Percentiles rank a stretch among this genome's conserved stretches.
Conservation (phyloP, 92 coral and sea anemone species). For the Phenganax marumi region DNA sequence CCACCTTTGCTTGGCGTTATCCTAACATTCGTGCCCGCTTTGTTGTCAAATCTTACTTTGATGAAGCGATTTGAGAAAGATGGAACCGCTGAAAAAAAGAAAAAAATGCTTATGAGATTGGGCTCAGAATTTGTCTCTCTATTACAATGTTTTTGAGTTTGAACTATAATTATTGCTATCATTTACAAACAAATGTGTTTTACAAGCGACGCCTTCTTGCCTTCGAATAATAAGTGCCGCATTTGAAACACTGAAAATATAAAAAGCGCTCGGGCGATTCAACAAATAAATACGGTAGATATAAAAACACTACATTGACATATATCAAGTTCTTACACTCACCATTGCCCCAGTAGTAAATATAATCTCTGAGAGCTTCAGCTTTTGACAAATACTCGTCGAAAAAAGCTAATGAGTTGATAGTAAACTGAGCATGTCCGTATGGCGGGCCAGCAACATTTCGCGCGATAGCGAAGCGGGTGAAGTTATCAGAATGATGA, state of each 20-base stretch:
- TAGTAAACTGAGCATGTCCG: constrained; percentile 85
- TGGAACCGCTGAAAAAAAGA: constrained; percentile 59
- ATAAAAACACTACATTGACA: too few relatives aligned
- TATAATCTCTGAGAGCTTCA: constrained; percentile 77
- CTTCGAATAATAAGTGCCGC: too few relatives aligned
- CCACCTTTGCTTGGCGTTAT: constrained; percentile 91
- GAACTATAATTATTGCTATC: too few relatives aligned
- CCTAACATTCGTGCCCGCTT: constrained; percentile 78
- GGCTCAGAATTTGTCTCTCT: too few relatives aligned
- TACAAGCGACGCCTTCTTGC: too few relatives aligned
- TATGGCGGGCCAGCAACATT: constrained; percentile 86
- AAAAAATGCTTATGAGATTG: neutral
- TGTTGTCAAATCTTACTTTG: constrained; percentile 90
- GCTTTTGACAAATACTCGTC: constrained; percentile 67
- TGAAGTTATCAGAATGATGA: constrained; percentile 69
- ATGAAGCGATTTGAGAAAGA: constrained; percentile 85
- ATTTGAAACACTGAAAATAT: too few relatives aligned
- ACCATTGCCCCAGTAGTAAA: constrained; percentile 96
- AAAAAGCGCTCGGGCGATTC: too few relatives aligned
- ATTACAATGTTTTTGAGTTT: too few relatives aligned
- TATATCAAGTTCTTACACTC: constrained; percentile 8
- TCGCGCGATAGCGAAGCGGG: constrained; percentile 85
- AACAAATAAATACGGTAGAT: too few relatives aligned
- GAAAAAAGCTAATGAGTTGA: constrained; percentile 81
- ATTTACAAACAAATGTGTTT: too few relatives aligned